Conservation (phyloP, 2,888 invertebrate genomes). For the Aphrophora alni region DNA sequence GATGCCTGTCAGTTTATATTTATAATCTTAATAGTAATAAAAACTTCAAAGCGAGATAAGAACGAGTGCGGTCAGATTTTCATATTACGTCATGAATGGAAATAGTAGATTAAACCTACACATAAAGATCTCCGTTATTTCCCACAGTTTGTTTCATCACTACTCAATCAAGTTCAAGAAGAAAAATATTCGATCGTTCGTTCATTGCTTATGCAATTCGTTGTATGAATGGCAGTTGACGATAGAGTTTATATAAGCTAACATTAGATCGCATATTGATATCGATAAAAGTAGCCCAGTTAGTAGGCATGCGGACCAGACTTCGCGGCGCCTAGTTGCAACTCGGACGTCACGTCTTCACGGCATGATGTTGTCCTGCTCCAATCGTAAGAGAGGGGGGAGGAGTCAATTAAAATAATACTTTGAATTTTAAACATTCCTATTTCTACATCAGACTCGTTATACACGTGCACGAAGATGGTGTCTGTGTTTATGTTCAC, state of each 20-base stretch:
- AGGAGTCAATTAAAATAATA: constrained; percentile 9
- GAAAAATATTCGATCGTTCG: too few relatives aligned
- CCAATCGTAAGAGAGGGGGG: neutral
- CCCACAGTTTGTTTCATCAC: neutral
- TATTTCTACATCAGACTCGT: neutral
- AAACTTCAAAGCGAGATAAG: neutral
- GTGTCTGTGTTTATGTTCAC: neutral
- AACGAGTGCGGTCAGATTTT: neutral
- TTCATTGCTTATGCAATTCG: neutral
- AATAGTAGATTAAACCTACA: neutral
- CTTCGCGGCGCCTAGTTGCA: neutral
- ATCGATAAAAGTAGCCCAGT: neutral
- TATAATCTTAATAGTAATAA: neutral
- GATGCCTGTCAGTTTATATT: too few relatives aligned
- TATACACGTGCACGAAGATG: neutral
- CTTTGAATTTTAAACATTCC: neutral
- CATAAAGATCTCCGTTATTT: neutral
- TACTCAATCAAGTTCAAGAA: neutral
- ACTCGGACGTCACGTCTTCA: neutral
- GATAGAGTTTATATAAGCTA: neutral
- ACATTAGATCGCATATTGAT: neutral
- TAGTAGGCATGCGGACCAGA: neutral
- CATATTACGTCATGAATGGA: neutral
- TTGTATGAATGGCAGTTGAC: neutral
- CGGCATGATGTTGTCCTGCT: neutral